Evolutionary conservation across 2,113 vertebrate species (phyloP).

Genomic region (Hystrix cristata): DNA sequence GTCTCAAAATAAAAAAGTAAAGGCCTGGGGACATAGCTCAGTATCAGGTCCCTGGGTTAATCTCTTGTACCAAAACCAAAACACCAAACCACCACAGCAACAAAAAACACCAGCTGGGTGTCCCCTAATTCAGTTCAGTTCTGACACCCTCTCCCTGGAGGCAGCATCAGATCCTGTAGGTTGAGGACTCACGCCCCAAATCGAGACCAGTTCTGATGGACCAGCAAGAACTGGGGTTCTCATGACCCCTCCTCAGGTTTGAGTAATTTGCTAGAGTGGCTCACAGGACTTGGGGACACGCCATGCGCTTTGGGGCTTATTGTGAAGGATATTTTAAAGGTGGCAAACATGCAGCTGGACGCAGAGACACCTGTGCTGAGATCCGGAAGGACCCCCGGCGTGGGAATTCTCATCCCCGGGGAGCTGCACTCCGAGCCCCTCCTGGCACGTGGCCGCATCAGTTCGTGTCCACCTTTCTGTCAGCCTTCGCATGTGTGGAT

Average conservation of each 20-base stretch:
- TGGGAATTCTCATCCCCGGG: too few species aligned
- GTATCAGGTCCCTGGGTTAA: neutral
- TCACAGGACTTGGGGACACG: neutral
- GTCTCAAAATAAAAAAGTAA: neutral
- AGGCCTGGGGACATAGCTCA: neutral
- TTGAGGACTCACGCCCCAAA: neutral
- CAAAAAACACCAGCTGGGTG: neutral
- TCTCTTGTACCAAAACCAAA: neutral
- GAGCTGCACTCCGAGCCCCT: neutral
- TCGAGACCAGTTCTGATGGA: neutral
- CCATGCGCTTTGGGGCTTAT: neutral
- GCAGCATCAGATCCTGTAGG: neutral
- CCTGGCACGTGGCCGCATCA: fast-evolving
- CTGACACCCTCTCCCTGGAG: neutral
- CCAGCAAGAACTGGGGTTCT: neutral
- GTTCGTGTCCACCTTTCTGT: neutral
- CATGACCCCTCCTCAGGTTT: neutral
- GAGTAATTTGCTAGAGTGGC: neutral
- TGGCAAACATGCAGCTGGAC: neutral
- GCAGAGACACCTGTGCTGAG: neutral
- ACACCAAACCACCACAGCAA: neutral
- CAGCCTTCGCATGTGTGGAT: neutral
- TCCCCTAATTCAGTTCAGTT: neutral
- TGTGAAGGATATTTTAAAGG: neutral
- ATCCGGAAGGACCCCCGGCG: neutral